Evolutionary conservation across 1,140 invertebrate genomes (phyloP).

Genomic region (Panagrolaimus sp.): DNA sequence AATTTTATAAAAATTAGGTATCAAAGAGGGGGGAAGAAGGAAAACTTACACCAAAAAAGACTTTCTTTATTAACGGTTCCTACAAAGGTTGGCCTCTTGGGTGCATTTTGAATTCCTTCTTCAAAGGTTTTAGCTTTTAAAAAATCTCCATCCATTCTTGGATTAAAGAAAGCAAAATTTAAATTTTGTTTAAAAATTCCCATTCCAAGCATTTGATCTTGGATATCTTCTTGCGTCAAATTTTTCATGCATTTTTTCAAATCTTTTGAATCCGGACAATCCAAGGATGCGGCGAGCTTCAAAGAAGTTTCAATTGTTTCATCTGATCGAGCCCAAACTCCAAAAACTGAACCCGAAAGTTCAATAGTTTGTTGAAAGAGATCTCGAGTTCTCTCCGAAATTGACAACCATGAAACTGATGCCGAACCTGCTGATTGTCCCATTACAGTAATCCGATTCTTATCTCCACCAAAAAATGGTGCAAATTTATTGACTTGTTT

Average conservation of each 20-base stretch:
- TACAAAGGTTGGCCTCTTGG: background rate
- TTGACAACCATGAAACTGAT: slow-evolving; percentile 65
- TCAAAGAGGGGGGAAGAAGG: too few species aligned
- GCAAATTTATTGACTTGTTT: slow-evolving; percentile 75
- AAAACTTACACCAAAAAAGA: slow-evolving; percentile 9
- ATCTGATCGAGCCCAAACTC: background rate
- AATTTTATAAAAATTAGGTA: background rate
- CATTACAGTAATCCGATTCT: slow-evolving; percentile 83
- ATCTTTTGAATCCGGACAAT: background rate
- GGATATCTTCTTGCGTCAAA: background rate
- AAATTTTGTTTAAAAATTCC: slow-evolving; percentile 4
- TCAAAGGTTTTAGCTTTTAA: background rate
- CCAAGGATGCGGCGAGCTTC: background rate
- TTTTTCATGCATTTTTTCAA: slow-evolving; percentile 1
- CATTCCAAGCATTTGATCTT: background rate
- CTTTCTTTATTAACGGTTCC: background rate
- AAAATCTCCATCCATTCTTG: background rate
- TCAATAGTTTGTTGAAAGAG: background rate
- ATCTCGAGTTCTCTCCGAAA: background rate
- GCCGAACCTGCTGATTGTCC: slow-evolving; percentile 78
- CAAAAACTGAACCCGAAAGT: background rate
- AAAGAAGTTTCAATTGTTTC: background rate
- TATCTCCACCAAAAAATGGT: slow-evolving; percentile 81
- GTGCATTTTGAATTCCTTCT: slow-evolving; percentile 5
- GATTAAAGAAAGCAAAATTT: slow-evolving; percentile 14